Evolutionary conservation across 2,888 invertebrate genomes (phyloP).

Genomic region (Masnerella sp.): DNA sequence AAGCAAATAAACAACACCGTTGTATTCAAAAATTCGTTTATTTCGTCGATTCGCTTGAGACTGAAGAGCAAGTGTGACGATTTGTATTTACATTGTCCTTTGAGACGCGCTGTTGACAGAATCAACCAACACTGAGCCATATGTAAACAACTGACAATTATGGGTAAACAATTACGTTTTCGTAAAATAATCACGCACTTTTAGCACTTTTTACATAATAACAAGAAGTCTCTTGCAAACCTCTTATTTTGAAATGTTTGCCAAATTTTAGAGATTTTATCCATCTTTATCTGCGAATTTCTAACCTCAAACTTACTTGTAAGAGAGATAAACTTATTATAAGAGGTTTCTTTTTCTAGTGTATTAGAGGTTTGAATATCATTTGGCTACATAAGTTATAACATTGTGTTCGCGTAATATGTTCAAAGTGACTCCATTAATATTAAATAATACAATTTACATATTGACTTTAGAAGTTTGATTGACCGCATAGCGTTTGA

Average conservation of each 20-base stretch:
- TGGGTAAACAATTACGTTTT: conserved; percentile 8
- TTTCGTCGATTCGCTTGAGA: conserved; percentile 32
- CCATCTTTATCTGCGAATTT: no score
- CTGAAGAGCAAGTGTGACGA: conserved; percentile 42
- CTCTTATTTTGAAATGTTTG: no score
- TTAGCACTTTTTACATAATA: no score
- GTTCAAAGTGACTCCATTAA: conserved; percentile 23
- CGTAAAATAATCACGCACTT: no score
- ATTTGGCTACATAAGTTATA: conserved; percentile 8
- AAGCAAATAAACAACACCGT: conserved; percentile 27
- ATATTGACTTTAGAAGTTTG: conserved; percentile 42
- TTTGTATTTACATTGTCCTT: conserved; percentile 35
- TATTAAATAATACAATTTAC: conserved; percentile 21
- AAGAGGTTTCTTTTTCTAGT: no score
- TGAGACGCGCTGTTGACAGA: conserved; percentile 22
- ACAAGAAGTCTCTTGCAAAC: no score
- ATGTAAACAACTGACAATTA: conserved; percentile 12
- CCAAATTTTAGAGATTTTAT: no score
- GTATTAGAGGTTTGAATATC: conserved; percentile 12
- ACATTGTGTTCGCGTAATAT: conserved; percentile 14
- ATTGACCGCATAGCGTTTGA: conserved; percentile 17
- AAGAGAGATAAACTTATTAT: no score
- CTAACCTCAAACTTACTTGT: no score
- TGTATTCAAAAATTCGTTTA: conserved; percentile 33
- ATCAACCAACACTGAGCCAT: conserved; percentile 29